These are phyloP conservation scores for Tineola bisselliella DNA, from an alignment of 2,888 invertebrate genomes.

Conservation along the genomic window DNA sequence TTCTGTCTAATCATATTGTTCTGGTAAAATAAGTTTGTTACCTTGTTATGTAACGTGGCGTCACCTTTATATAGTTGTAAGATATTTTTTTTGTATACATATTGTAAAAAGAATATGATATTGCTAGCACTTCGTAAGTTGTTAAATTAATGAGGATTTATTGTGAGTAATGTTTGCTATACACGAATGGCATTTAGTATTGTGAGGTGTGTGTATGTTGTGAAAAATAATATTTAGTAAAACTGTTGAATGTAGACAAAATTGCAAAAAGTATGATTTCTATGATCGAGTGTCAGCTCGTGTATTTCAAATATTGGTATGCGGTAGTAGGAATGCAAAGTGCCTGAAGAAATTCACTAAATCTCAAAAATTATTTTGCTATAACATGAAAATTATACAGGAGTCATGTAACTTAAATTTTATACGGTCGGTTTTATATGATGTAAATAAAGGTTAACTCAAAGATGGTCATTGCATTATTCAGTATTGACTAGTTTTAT, in stretches of 20 bases:
- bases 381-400: background rate
- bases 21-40: background rate
- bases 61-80: background rate
- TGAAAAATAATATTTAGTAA: background rate
- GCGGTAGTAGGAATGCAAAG: slow-evolving; percentile 54
- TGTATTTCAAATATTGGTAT: slow-evolving; percentile 59
- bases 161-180: slow-evolving; percentile 10
- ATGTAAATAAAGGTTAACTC: slow-evolving; percentile 26
- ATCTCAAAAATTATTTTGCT: background rate
- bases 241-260: background rate
- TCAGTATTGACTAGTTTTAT: slow-evolving; percentile 59
- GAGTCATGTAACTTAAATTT: slow-evolving; percentile 25
- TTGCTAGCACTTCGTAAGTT: background rate
- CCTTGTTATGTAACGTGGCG: background rate
- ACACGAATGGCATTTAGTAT: slow-evolving; percentile 7
- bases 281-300: slow-evolving; percentile 26
- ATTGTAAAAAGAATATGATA: background rate
- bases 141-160: background rate
- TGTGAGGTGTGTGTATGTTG: background rate
- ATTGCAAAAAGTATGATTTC: background rate
- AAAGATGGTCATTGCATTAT: slow-evolving; percentile 63
- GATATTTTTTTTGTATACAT: background rate
- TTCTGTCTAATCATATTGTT: too few relatives aligned
- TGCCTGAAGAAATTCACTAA: slow-evolving; percentile 46
- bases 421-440: slow-evolving; percentile 27